Conservation (phyloP, 1,140 invertebrate species). For the Hypsibius dujardini region DNA sequence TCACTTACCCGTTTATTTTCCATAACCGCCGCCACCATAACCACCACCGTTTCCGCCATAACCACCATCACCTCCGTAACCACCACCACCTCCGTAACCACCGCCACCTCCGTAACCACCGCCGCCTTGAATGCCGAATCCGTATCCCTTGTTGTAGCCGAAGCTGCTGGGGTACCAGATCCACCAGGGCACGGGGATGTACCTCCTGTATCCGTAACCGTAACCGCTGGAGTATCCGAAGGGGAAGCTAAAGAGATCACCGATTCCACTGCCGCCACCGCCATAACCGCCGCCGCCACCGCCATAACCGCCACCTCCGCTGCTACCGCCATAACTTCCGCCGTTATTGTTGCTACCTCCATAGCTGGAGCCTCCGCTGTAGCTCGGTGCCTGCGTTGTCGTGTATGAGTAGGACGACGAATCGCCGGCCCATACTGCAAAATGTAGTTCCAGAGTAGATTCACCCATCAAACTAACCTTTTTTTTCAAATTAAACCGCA, state of each 20-base stretch:
- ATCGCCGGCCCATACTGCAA: neutral
- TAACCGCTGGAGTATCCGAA: conserved; percentile 17
- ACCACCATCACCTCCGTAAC: neutral
- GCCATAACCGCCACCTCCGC: conserved; percentile 9
- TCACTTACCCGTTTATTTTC: neutral
- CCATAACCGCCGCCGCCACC: neutral
- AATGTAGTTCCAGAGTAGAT: too few relatives aligned
- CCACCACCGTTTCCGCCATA: conserved; percentile 11
- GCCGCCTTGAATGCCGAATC: conserved; percentile 10
- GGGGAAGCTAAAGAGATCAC: conserved; percentile 17
- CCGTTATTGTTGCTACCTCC: conserved; percentile 2
- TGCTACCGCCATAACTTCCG: neutral
- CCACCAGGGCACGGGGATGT: conserved; percentile 17
- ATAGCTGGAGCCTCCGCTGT: conserved; percentile 7
- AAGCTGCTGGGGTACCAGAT: conserved; percentile 16
- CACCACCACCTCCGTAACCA: neutral
- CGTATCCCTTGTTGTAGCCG: conserved; percentile 10
- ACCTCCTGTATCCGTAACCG: conserved; percentile 16
- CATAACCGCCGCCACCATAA: conserved; percentile 8
- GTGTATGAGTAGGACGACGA: neutral
- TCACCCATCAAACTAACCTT: too few relatives aligned
- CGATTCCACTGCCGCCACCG: neutral
- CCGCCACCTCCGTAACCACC: neutral
- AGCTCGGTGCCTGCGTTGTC: neutral
- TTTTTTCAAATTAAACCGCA: too few relatives aligned